Percentiles rank a stretch among this genome's conserved stretches.
Evolutionary conservation across 64 coral and sea anemone species (phyloP).

Genomic region (Orbicella faveolata): DNA sequence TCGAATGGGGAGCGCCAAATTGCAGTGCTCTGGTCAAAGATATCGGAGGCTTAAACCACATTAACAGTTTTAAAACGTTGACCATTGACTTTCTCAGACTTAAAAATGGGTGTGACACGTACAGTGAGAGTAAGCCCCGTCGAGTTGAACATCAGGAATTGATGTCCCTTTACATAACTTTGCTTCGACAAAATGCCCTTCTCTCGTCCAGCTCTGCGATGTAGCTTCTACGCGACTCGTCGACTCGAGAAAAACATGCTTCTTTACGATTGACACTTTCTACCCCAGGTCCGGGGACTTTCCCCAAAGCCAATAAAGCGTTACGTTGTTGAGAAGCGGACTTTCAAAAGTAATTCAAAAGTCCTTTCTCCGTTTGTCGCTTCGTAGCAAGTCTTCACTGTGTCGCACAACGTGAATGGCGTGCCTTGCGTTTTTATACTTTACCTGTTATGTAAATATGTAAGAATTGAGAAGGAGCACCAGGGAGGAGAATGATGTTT

Average conservation of each 20-base stretch:
- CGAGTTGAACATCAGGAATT: conserved; percentile 62
- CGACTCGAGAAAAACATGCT: conserved; percentile 66
- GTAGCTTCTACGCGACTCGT: conserved; percentile 62
- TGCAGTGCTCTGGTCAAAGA: too few relatives aligned
- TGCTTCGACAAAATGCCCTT: conserved; percentile 88
- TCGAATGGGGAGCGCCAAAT: too few relatives aligned
- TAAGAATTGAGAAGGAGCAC: too few relatives aligned
- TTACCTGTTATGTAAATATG: too few relatives aligned
- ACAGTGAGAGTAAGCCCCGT: conserved; percentile 97
- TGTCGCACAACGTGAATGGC: conserved; percentile 30
- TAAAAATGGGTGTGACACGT: conserved; percentile 78
- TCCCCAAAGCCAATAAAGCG: conserved; percentile 91
- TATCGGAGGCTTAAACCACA: too few relatives aligned
- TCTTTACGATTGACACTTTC: conserved; percentile 87
- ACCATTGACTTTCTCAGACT: conserved; percentile 88
- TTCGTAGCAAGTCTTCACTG: conserved; percentile 94
- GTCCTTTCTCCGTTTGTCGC: conserved; percentile 61
- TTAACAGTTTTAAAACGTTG: not conserved
- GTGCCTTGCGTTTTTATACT: not conserved
- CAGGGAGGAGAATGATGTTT: too few relatives aligned
- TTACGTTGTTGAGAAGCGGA: conserved; percentile 88
- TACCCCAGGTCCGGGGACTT: conserved; percentile 93
- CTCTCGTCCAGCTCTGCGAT: conserved; percentile 61
- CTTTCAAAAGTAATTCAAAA: conserved; percentile 19
- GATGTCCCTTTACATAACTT: conserved; percentile 86